Evolutionary conservation across 2,888 invertebrate genomes (phyloP).

Genomic region (Acleris literana): DNA sequence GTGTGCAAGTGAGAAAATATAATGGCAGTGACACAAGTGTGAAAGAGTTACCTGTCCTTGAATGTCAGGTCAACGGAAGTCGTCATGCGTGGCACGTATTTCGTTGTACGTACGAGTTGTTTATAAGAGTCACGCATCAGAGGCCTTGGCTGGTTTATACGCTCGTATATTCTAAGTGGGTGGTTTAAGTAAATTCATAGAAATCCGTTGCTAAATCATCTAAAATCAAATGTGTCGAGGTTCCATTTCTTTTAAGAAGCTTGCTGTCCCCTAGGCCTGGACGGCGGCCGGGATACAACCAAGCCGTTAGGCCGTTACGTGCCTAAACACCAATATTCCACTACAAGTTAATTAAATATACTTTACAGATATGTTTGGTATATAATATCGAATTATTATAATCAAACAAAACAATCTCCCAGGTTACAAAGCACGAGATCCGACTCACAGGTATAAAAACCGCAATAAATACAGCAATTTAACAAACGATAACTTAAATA

Average conservation of each 20-base stretch:
- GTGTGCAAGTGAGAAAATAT: too few species aligned
- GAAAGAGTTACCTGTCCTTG: too few species aligned
- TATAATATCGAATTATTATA: slow-evolving; percentile 53
- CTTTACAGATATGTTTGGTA: slow-evolving; percentile 52
- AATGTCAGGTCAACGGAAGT: too few species aligned
- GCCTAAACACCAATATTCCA: slow-evolving; percentile 18
- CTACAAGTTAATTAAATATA: slow-evolving; percentile 33
- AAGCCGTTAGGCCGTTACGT: slow-evolving; percentile 31
- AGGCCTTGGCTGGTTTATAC: too few species aligned
- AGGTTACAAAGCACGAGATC: slow-evolving; percentile 39
- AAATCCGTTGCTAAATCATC: too few species aligned
- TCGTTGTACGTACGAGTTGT: too few species aligned
- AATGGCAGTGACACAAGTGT: too few species aligned
- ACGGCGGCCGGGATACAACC: slow-evolving; percentile 39
- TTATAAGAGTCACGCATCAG: too few species aligned
- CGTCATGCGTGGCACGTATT: too few species aligned
- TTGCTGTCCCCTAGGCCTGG: not conserved
- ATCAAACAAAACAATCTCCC: slow-evolving; percentile 41
- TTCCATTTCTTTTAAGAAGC: not conserved
- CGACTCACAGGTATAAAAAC: slow-evolving; percentile 16
- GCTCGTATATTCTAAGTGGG: too few species aligned
- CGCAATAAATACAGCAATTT: slow-evolving; percentile 19
- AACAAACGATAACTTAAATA: slow-evolving; percentile 20
- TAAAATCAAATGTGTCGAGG: too few species aligned
- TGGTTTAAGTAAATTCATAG: too few species aligned